A percentile compares a stretch with the other conserved stretches of the same genome.
Evolutionary conservation across 2,797 vertebrate species (phyloP).

Genomic region (Neomorphus geoffroyi): DNA sequence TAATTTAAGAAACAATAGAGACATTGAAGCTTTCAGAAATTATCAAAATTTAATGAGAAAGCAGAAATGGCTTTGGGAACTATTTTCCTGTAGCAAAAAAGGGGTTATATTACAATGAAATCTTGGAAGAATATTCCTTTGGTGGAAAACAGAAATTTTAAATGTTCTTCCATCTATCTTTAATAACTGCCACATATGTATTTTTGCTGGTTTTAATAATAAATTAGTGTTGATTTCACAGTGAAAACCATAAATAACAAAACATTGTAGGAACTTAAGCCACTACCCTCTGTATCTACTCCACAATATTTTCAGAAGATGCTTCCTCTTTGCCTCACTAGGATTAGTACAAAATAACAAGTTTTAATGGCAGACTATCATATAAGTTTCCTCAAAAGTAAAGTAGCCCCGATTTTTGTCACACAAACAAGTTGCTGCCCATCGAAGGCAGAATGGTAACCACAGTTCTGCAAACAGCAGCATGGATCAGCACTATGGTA

Average conservation of each 20-base stretch:
- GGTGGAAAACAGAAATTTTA: neutral
- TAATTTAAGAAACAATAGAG: neutral
- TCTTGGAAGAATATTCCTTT: neutral
- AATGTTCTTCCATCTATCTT: neutral
- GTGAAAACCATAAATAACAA: neutral
- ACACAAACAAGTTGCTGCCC: neutral
- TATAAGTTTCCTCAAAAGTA: neutral
- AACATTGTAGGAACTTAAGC: neutral
- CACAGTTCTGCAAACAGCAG: neutral
- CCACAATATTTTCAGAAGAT: neutral
- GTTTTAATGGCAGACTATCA: neutral
- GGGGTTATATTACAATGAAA: fast-evolving
- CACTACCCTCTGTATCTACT: neutral
- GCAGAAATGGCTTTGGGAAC: neutral
- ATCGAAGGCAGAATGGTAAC: neutral
- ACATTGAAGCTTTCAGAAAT: neutral
- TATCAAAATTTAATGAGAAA: neutral
- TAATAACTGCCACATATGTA: neutral
- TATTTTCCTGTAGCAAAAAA: neutral
- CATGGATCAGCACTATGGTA: neutral
- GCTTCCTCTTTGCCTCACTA: neutral
- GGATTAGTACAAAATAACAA: neutral
- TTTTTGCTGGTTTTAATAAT: neutral
- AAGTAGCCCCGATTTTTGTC: neutral
- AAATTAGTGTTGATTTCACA: neutral